A percentile compares a stretch with the other conserved stretches of the same genome.
Evolutionary conservation across 1,140 invertebrate genomes (phyloP).

Genomic region (Bursaphelenchus mucronatus): DNA sequence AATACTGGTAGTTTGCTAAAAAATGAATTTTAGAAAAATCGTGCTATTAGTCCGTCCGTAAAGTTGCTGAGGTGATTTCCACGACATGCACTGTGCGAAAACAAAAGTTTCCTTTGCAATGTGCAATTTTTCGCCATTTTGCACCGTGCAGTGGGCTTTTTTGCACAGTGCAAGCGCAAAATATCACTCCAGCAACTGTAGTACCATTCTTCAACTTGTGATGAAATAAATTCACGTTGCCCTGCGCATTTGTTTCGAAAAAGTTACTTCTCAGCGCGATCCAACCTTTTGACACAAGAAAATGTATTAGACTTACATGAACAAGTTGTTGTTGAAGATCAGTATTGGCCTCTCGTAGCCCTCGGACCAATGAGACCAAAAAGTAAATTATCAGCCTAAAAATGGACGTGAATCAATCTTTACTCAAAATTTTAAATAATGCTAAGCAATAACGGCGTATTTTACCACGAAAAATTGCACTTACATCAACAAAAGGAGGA

Average conservation of each 20-base stretch:
- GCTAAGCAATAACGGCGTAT: slow-evolving; percentile 7
- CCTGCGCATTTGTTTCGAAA: not conserved
- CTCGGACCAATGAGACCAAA: slow-evolving; percentile 79
- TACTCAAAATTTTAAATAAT: slow-evolving; percentile 18
- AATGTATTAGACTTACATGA: slow-evolving; percentile 55
- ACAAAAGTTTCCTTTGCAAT: too few relatives aligned
- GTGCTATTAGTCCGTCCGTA: too few relatives aligned
- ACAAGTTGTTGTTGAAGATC: slow-evolving; percentile 73
- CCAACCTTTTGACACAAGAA: not conserved
- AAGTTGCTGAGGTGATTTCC: too few relatives aligned
- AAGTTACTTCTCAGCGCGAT: not conserved
- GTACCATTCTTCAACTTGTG: too few relatives aligned
- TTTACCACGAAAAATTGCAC: slow-evolving; percentile 23
- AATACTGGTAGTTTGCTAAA: too few relatives aligned
- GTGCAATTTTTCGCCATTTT: too few relatives aligned
- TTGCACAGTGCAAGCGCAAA: too few relatives aligned
- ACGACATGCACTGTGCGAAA: too few relatives aligned
- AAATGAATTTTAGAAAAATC: too few relatives aligned
- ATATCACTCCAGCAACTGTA: too few relatives aligned
- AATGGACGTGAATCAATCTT: slow-evolving; percentile 5
- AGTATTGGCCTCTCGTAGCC: slow-evolving; percentile 83
- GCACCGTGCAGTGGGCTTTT: too few relatives aligned
- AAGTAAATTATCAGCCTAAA: slow-evolving; percentile 83
- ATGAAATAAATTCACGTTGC: too few relatives aligned
- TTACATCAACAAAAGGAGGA: slow-evolving; percentile 78